These are phyloP conservation scores for Allobates femoralis DNA, from an alignment of 2,797 vertebrate genomes.

Conservation along the genomic window DNA sequence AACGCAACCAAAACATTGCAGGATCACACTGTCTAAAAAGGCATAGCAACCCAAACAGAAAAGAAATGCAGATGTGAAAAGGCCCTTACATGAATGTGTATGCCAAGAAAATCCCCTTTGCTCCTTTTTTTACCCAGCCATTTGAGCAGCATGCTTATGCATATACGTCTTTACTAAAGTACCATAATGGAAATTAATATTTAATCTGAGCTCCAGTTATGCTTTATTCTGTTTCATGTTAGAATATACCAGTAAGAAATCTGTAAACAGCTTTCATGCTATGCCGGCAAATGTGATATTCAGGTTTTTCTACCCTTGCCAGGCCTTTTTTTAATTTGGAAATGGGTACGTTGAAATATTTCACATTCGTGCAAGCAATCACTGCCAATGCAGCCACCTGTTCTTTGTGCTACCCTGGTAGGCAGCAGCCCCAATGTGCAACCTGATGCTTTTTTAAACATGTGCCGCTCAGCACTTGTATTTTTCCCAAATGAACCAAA, in stretches of 20 bases:
- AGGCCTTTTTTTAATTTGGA: conserved; percentile 13
- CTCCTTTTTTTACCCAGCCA: not conserved
- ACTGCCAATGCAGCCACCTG: conserved; percentile 59
- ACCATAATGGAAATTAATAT: not conserved
- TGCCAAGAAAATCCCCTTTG: not conserved
- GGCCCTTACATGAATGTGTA: too few species aligned
- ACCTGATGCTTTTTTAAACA: conserved; percentile 60
- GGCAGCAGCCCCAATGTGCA: conserved; percentile 48
- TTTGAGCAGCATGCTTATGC: not conserved
- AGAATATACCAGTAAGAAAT: conserved; percentile 13
- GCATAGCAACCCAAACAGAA: too few species aligned
- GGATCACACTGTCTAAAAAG: too few species aligned
- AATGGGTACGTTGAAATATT: conserved; percentile 49
- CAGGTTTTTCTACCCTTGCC: conserved; percentile 16
- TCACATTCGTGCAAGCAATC: conserved; percentile 41
- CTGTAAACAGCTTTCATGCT: conserved; percentile 7
- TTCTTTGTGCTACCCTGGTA: conserved; percentile 54
- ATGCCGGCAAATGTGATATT: conserved; percentile 24
- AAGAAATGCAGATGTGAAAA: too few species aligned
- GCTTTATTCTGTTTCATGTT: conserved; percentile 11
- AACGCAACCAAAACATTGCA: too few species aligned
- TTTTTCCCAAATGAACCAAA: conserved; percentile 53
- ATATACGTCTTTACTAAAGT: too few species aligned
- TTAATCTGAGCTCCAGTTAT: not conserved
- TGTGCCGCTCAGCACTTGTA: conserved; percentile 46